These are phyloP conservation scores for Shargacucullia verbasci DNA, from an alignment of 2,888 invertebrate genomes.

Conservation along the genomic window DNA sequence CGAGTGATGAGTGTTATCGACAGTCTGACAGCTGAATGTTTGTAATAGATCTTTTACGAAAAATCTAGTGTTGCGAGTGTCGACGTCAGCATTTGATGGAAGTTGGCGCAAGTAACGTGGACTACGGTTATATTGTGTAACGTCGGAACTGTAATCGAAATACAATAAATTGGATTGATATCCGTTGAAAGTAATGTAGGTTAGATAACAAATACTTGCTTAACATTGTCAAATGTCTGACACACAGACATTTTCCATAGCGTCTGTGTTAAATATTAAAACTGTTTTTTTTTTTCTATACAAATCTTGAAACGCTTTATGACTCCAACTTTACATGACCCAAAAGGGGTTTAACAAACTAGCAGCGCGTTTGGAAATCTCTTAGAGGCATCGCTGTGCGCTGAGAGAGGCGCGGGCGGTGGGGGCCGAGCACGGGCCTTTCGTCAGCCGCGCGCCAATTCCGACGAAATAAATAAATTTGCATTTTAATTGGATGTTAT, in stretches of 20 bases:
- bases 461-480: constrained; percentile 28
- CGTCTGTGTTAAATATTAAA: neutral
- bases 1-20: constrained; percentile 8
- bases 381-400: neutral
- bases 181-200: neutral
- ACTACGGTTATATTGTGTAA: constrained; percentile 1
- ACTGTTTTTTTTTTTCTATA: neutral
- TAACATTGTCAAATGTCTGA: constrained; percentile 1
- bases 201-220: neutral
- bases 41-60: constrained; percentile 1
- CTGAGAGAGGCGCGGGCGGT: neutral
- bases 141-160: constrained; percentile 1
- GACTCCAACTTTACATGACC: constrained; percentile 7
- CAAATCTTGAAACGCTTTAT: constrained; percentile 4
- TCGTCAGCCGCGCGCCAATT: constrained; percentile 7
- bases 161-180: neutral
- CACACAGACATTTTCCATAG: neutral
- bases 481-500: constrained; percentile 39
- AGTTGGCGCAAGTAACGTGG: constrained; percentile 6
- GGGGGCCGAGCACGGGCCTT: neutral
- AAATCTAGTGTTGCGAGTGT: neutral
- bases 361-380: neutral
- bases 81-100: constrained; percentile 16
- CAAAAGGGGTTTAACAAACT: constrained; percentile 2
- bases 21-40: constrained; percentile 3